phyloP scores from a whole-genome alignment of 2,888 invertebrate genomes.

The Idaea dimidiata region DNA sequence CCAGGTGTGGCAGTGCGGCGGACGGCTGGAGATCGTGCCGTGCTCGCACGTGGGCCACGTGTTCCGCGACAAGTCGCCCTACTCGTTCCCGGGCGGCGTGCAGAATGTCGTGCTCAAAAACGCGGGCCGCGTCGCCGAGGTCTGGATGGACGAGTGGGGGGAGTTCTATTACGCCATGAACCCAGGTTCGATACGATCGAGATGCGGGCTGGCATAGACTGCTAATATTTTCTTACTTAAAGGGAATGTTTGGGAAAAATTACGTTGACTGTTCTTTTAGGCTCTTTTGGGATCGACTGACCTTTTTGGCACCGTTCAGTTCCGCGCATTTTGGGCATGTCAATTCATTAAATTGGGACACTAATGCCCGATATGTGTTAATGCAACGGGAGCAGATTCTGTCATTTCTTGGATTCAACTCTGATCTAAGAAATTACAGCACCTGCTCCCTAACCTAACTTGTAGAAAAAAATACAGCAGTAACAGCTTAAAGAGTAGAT shows the following conservation, averaged over 20 bases:
- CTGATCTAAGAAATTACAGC: too few relatives aligned
- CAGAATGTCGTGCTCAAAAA: constrained; percentile 98
- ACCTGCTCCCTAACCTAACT: too few relatives aligned
- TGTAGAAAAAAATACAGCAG: too few relatives aligned
- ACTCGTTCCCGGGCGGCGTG: constrained; percentile 99
- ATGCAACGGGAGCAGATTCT: too few relatives aligned
- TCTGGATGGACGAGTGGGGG: constrained; percentile 99
- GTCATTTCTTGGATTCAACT: too few relatives aligned
- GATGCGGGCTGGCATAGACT: constrained; percentile 33
- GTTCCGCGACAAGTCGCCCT: constrained; percentile 98
- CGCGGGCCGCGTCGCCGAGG: constrained; percentile 98
- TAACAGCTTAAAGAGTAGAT: not conserved
- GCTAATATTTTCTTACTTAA: constrained; percentile 41
- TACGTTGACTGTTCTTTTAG: not conserved
- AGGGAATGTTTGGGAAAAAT: not conserved
- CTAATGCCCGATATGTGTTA: too few relatives aligned
- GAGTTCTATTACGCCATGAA: constrained; percentile 99
- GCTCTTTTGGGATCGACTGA: not conserved
- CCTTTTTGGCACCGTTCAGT: too few relatives aligned
- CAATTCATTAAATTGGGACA: too few relatives aligned
- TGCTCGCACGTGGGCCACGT: constrained; percentile 98
- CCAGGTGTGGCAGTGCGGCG: constrained; percentile 98
- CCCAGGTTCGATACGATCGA: constrained; percentile 89
- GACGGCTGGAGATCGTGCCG: constrained; percentile 95
- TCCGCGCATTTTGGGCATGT: too few relatives aligned